These are phyloP conservation scores for Chaetodon trifascialis DNA, from an alignment of 2,113 vertebrate genomes.

Conservation along the genomic window DNA sequence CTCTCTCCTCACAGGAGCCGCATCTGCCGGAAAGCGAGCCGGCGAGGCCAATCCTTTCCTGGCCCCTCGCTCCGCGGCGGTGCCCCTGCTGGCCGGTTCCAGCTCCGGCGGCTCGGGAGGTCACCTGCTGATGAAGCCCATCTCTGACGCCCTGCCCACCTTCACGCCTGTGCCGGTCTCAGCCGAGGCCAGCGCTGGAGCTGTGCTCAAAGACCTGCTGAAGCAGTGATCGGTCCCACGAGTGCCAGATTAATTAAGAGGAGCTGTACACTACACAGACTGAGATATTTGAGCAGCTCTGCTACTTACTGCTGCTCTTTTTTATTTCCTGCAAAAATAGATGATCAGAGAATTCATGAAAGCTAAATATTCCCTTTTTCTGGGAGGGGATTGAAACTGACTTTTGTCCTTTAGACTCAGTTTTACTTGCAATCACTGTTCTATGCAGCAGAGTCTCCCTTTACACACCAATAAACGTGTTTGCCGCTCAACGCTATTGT, in stretches of 20 bases:
- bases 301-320: slow-evolving; percentile 35
- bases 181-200: slow-evolving; percentile 90
- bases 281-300: slow-evolving; percentile 27
- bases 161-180: slow-evolving; percentile 96
- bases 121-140: slow-evolving; percentile 96
- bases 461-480: slow-evolving; percentile 28
- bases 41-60: slow-evolving; percentile 91
- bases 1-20: slow-evolving; percentile 48
- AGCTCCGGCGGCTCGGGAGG: slow-evolving; percentile 78
- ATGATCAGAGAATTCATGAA: neutral
- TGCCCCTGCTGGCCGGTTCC: slow-evolving; percentile 86
- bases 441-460: slow-evolving; percentile 71
- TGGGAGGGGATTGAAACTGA: neutral
- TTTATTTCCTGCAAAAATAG: slow-evolving; percentile 23
- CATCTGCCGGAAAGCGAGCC: slow-evolving; percentile 80
- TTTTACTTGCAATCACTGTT: slow-evolving; percentile 32
- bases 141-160: slow-evolving; percentile 91
- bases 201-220: slow-evolving; percentile 93
- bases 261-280: slow-evolving; percentile 51
- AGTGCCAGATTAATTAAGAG: slow-evolving; percentile 55
- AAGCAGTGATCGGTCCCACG: slow-evolving; percentile 85
- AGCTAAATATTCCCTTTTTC: slow-evolving; percentile 9
- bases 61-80: slow-evolving; percentile 94
- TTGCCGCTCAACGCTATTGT: neutral
- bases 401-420: neutral